A percentile compares a stretch with the other conserved stretches of the same genome.
phyloP scores from a whole-genome alignment of 2,797 vertebrate species.

The Dryobates pubescens region DNA sequence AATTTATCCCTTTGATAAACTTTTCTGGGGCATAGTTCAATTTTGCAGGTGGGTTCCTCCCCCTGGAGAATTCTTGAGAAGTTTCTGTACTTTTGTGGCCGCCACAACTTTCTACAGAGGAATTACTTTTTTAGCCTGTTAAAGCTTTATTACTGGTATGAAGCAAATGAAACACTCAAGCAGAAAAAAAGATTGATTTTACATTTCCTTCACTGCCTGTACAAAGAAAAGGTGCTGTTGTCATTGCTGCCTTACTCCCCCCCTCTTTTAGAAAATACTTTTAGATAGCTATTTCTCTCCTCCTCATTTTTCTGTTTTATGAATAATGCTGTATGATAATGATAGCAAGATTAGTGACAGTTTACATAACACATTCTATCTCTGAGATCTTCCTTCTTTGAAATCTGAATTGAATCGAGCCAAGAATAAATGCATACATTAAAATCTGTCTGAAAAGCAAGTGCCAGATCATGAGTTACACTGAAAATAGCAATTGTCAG shows the following conservation, averaged over 20 bases:
- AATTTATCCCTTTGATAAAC: not conserved
- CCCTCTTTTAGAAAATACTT: not conserved
- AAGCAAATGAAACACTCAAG: not conserved
- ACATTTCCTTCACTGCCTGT: not conserved
- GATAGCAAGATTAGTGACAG: slow-evolving; percentile 13
- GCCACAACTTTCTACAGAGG: not conserved
- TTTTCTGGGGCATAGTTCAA: not conserved
- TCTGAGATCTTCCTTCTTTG: slow-evolving; percentile 1
- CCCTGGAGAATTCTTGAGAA: not conserved
- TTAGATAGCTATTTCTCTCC: not conserved
- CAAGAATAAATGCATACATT: slow-evolving; percentile 25
- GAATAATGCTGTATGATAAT: slow-evolving; percentile 7
- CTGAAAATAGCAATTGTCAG: slow-evolving; percentile 29
- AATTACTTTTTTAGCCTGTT: not conserved
- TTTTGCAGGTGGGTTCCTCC: not conserved
- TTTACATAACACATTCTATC: not conserved
- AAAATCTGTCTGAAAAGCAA: slow-evolving; percentile 4
- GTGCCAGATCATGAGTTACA: not conserved
- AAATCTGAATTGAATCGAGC: slow-evolving; percentile 8
- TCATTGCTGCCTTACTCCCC: not conserved
- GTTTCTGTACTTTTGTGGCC: not conserved
- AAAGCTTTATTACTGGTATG: not conserved
- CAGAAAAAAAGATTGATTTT: not conserved
- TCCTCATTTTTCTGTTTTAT: not conserved
- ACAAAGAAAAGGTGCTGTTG: not conserved